Evolutionary conservation across 1,140 invertebrate species (phyloP).

Genomic region (Gryllus bimaculatus): DNA sequence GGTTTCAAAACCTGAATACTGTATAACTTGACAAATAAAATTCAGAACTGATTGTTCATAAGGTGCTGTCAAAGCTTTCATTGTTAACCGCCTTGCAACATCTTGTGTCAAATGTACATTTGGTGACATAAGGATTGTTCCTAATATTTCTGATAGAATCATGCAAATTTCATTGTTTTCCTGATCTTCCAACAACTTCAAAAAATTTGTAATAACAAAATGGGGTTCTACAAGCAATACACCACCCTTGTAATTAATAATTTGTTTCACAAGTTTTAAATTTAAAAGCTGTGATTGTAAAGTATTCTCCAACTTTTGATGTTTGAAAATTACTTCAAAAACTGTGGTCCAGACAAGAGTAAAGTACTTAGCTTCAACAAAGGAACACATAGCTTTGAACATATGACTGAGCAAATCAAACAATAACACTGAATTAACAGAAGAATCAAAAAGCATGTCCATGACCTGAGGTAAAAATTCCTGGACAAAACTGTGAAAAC

Average conservation of each 20-base stretch:
- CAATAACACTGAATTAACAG: constrained; percentile 43
- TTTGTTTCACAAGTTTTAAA: constrained; percentile 46
- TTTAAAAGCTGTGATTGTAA: constrained; percentile 20
- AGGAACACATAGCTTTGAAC: constrained; percentile 44
- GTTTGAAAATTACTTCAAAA: constrained; percentile 26
- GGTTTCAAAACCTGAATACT: constrained; percentile 60
- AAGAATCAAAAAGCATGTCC: constrained; percentile 42
- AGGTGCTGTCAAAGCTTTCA: constrained; percentile 46
- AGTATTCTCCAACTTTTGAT: constrained; percentile 3
- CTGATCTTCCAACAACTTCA: constrained; percentile 29
- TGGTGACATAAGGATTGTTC: constrained; percentile 46
- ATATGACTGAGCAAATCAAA: constrained; percentile 52
- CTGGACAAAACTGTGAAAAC: constrained; percentile 71
- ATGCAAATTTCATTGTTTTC: constrained; percentile 27
- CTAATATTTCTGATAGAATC: constrained; percentile 44
- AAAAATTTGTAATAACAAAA: constrained; percentile 44
- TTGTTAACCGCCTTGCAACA: constrained; percentile 51
- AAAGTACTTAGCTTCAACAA: constrained; percentile 48
- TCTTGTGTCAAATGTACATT: constrained; percentile 55
- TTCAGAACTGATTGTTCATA: constrained; percentile 45
- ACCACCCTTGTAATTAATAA: constrained; percentile 52
- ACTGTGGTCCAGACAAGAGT: constrained; percentile 46
- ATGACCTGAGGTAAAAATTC: constrained; percentile 52
- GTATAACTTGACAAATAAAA: constrained; percentile 52
- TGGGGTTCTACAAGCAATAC: constrained; percentile 48